A percentile compares a stretch with the other conserved stretches of the same genome.
Evolutionary conservation across 2,797 vertebrate genomes (phyloP).

Genomic region (Gadopsis bispinosus): DNA sequence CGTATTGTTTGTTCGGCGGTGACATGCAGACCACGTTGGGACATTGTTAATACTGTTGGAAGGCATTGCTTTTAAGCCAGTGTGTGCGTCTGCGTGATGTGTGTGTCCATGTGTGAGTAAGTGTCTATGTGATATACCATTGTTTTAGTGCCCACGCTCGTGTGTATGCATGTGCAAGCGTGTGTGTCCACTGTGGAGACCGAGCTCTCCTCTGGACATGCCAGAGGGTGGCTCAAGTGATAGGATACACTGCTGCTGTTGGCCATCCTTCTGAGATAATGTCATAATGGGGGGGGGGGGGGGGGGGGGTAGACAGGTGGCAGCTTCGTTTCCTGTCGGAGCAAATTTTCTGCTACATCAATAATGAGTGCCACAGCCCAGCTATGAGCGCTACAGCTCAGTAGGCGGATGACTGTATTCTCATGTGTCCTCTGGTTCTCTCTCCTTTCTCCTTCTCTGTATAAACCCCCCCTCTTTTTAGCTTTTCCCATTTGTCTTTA

Average conservation of each 20-base stretch:
- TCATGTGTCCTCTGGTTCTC: constrained; percentile 61
- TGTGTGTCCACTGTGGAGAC: constrained; percentile 34
- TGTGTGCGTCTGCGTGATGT: constrained; percentile 5
- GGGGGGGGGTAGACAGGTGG: constrained; percentile 77
- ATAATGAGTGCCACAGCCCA: constrained; percentile 78
- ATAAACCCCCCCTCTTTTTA: constrained; percentile 20
- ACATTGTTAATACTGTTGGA: constrained; percentile 11
- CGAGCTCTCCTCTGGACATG: constrained; percentile 51
- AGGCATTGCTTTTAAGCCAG: neutral
- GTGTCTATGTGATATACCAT: constrained; percentile 5
- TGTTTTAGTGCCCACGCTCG: neutral
- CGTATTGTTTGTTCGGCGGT: constrained; percentile 11
- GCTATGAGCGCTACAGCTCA: constrained; percentile 74
- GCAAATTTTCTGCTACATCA: constrained; percentile 83
- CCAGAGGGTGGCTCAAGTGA: constrained; percentile 57
- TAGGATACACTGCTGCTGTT: constrained; percentile 57
- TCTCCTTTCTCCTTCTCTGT: constrained; percentile 19
- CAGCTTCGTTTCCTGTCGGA: constrained; percentile 82
- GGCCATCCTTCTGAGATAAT: constrained; percentile 76
- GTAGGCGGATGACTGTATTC: constrained; percentile 67
- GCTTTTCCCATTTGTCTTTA: constrained; percentile 51
- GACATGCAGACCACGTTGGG: constrained; percentile 11
- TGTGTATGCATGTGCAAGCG: constrained; percentile 17
- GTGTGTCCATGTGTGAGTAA: constrained; percentile 7
- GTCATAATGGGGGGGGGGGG: constrained; percentile 76